Evolutionary conservation across 2,797 vertebrate genomes (phyloP), one percentile per base, ranked within the genome.

Genomic region (Moxostoma hubbsi): DNA sequence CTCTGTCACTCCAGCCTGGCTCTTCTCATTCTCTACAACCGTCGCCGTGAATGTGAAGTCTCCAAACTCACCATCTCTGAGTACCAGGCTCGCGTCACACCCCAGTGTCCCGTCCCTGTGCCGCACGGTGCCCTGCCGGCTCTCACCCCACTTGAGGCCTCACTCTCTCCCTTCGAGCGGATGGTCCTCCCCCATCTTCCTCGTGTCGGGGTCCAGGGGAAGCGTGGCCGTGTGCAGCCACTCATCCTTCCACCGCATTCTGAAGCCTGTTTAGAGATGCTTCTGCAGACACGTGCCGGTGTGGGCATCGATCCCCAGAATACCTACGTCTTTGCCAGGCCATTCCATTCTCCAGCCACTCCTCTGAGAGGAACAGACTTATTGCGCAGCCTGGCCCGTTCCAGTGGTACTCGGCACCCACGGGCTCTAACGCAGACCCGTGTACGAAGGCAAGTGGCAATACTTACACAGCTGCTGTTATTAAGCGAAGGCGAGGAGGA

Each of bases 1-100:
- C 91, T 95, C 36, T 95, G 94, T 85, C 93, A 95, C 85, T 94
- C 93, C 84, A 94, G 93, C 86, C 86, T 95, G 81, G 92, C 93
- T 0, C 92, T 94, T 18, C 92, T 95, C 66, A 95, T 95, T 85
- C 88, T 95, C 16, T 95, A 94, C 85, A 95, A 95, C 85, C 91
- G 94, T 0, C 87, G 94, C 0, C 93, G 94, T 0, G 94, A 95
- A 86, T 94, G 93, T 9, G 94, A 95, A 86, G 94, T 94, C 63
- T 94, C 94, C 81, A 95, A 95, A 88, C 87, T 95, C 59, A 91
- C 89, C 57, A 92, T 95, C 13, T 75, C 84, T 0, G 93, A 94
- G 73, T 95, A 94, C 66, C 89, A 85, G 0, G 75, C 89, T 5
- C 93, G 94, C 0, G 73, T 93, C 55, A 91, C 88, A 36, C 92